Evolutionary conservation across 2,797 vertebrate genomes (phyloP).

Genomic region (Lerista edwardsae): DNA sequence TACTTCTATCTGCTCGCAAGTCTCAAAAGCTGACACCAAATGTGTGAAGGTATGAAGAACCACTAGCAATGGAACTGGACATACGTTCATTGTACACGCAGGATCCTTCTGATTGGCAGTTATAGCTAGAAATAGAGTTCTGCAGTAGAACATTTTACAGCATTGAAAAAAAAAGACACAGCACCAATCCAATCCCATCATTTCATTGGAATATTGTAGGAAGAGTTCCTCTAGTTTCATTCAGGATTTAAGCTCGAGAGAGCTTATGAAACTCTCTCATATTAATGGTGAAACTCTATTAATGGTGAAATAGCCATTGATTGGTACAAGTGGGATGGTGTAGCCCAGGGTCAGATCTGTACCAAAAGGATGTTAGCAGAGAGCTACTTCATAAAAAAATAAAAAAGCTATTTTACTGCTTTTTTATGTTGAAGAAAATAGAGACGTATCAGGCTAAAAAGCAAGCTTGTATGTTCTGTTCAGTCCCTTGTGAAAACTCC

Average conservation of each 20-base stretch:
- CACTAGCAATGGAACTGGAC: not conserved
- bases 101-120: not conserved
- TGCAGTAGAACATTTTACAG: not conserved
- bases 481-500: conserved; percentile 33
- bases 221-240: not conserved
- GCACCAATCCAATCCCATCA: not conserved
- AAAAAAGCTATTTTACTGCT: not conserved
- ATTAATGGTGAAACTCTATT: too few species aligned
- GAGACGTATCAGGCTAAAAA: conserved; percentile 11
- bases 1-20: not conserved
- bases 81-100: not conserved
- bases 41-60: not conserved
- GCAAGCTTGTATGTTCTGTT: conserved; percentile 14
- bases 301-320: not conserved
- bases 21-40: not conserved
- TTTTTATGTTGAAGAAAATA: not conserved
- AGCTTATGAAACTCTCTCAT: not conserved
- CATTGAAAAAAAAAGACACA: not conserved
- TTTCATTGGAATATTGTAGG: not conserved
- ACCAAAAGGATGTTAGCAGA: not conserved
- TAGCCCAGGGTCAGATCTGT: too few species aligned
- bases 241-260: not conserved
- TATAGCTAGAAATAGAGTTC: not conserved
- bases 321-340: not conserved
- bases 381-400: not conserved